phyloP scores from a whole-genome alignment of 2,888 invertebrate genomes.

The Cheilosia soror region DNA sequence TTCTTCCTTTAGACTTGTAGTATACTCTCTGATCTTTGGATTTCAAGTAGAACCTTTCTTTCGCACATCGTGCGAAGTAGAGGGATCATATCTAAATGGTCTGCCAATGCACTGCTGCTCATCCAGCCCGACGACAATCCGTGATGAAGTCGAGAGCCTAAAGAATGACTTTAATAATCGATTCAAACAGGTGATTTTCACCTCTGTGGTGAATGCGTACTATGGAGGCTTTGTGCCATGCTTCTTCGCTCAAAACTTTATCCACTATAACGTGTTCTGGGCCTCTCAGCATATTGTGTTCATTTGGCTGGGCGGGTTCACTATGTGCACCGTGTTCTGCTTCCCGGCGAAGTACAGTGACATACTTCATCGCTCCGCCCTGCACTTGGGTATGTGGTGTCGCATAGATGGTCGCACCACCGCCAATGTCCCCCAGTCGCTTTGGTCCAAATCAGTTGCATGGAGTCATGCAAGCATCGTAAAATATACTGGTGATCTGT shows the following conservation, averaged over 20 bases:
- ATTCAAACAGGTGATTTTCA: slow-evolving; percentile 94
- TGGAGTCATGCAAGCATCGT: slow-evolving; percentile 92
- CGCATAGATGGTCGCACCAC: slow-evolving; percentile 79
- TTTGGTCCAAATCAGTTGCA: slow-evolving; percentile 86
- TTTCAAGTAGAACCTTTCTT: slow-evolving; percentile 91
- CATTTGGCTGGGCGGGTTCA: slow-evolving; percentile 93
- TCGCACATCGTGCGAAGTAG: slow-evolving; percentile 85
- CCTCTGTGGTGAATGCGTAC: slow-evolving; percentile 92
- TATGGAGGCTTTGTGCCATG: slow-evolving; percentile 95
- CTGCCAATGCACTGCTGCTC: slow-evolving; percentile 91
- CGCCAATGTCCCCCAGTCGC: slow-evolving; percentile 54
- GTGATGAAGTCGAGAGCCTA: slow-evolving; percentile 93
- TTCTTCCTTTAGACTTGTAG: slow-evolving; percentile 85
- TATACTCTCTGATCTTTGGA: slow-evolving; percentile 93
- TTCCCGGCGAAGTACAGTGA: slow-evolving; percentile 91
- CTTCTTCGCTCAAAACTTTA: slow-evolving; percentile 91
- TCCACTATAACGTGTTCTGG: slow-evolving; percentile 93
- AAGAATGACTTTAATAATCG: slow-evolving; percentile 95
- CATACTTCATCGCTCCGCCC: slow-evolving; percentile 93
- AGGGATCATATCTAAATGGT: slow-evolving; percentile 83
- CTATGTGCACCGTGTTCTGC: slow-evolving; percentile 89
- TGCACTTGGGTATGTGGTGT: slow-evolving; percentile 90
- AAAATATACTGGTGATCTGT: slow-evolving; percentile 89
- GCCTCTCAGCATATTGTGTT: slow-evolving; percentile 93
- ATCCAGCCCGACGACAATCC: slow-evolving; percentile 88